Evolutionary conservation across 1,140 invertebrate species (phyloP).

Genomic region (Drosophila lacteicornis): DNA sequence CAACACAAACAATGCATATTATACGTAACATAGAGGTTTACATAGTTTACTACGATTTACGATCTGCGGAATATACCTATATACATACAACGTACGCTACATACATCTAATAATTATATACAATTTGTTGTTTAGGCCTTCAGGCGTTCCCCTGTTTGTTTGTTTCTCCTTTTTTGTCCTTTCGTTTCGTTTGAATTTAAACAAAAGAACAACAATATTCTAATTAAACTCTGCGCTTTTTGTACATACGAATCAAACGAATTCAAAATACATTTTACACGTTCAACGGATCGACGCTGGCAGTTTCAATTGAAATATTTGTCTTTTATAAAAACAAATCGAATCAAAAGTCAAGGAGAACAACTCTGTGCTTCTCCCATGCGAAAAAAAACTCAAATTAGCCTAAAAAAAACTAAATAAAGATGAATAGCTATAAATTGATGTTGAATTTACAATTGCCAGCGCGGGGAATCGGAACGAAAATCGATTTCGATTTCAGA

Average conservation of each 20-base stretch:
- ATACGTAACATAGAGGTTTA: slow-evolving; percentile 82
- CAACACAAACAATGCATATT: slow-evolving; percentile 71
- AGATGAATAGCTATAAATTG: slow-evolving; percentile 19
- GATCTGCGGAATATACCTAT: slow-evolving; percentile 62
- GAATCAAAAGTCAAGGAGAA: slow-evolving; percentile 29
- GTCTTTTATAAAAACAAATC: slow-evolving; percentile 55
- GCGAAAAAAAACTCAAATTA: slow-evolving; percentile 29
- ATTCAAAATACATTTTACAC: slow-evolving; percentile 64
- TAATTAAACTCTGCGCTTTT: slow-evolving; percentile 47
- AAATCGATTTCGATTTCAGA: not conserved
- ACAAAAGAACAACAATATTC: slow-evolving; percentile 2
- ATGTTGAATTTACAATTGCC: not conserved
- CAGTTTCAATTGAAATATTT: slow-evolving; percentile 42
- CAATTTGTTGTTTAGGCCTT: slow-evolving; percentile 74
- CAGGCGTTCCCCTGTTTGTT: slow-evolving; percentile 44
- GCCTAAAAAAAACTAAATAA: slow-evolving; percentile 40
- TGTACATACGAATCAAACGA: slow-evolving; percentile 63
- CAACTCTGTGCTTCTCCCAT: slow-evolving; percentile 22
- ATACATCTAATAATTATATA: slow-evolving; percentile 73
- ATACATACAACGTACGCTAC: slow-evolving; percentile 55
- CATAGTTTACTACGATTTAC: slow-evolving; percentile 48
- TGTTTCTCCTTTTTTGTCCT: slow-evolving; percentile 18
- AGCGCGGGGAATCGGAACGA: too few species aligned
- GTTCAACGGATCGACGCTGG: slow-evolving; percentile 27
- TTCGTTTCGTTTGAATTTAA: slow-evolving; percentile 42